Base-by-base conservation (phyloP, 2,888 invertebrate genomes). In the Machimus atricapillus region DNA sequence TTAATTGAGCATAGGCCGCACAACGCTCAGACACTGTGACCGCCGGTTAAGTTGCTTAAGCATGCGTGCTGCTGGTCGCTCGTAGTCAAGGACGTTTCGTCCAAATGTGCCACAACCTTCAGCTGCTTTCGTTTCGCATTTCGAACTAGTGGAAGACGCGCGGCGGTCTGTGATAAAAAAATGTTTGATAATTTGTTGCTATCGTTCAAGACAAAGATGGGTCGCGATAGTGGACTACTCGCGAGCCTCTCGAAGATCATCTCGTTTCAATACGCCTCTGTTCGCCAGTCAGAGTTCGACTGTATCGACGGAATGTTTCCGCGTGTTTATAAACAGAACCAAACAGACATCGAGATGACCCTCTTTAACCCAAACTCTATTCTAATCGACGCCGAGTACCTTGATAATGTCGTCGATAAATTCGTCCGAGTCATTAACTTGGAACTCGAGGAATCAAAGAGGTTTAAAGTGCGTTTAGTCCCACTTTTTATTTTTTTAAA, bases 371-470 rank as follows among this genome's bases (percentile, higher is more conserved):
- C 87, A 43, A 89, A 90, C 83, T 76, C 87, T 23, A 87, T 89
- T 83, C 85, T 89, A 37, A 89, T 90, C 19, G 90, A 92, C 87
- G 91, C 92, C 2, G 92, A 93, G 89, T 93, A 93, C 89, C 93
- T 94, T 87, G 93, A 93, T 88, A 93, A 94, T 91, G 93, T 94
- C 89, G 92, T 94, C 87, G 94, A 94, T 90, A 93, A 94, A 88
- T 94, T 94, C 91, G 91, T 93, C 89, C 92, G 93, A 89, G 94
- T 94, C 87, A 94, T 94, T 88, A 93, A 93, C 87, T 90, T 94
- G 46, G 92, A 93, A 90, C 93, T 94, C 88, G 93, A 93, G 85
- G 92, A 91, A 87, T 78, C 86, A 1, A 90, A 90, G 78, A 87
- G 90, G 88, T 90, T 90, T 83, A 88, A 89, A 89, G 90, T 90